phyloP scores from a whole-genome alignment of 2,797 vertebrate genomes.

The Leptodactylus fallax region DNA sequence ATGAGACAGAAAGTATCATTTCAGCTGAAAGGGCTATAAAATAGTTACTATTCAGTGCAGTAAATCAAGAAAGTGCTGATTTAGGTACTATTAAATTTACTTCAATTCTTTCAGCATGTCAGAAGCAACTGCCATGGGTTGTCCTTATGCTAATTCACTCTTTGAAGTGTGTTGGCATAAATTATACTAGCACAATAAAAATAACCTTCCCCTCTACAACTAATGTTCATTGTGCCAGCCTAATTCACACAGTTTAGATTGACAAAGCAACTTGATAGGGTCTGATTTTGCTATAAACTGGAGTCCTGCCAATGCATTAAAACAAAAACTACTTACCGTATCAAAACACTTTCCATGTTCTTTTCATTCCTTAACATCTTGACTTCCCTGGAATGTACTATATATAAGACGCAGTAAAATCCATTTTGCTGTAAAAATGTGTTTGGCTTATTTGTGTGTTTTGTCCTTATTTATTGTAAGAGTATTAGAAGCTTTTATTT shows the following conservation, averaged over 20 bases:
- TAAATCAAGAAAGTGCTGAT: conserved; percentile 61
- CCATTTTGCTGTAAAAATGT: background rate
- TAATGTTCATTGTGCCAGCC: conserved; percentile 39
- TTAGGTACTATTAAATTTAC: conserved; percentile 60
- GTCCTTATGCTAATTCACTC: conserved; percentile 59
- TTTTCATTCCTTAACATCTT: conserved; percentile 11
- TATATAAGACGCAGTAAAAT: conserved; percentile 6
- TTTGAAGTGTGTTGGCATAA: conserved; percentile 59
- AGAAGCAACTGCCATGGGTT: conserved; percentile 58
- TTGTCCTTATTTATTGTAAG: background rate
- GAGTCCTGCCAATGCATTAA: background rate
- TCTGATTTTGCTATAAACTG: conserved; percentile 41
- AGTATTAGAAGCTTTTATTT: too few species aligned
- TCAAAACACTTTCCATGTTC: conserved; percentile 35
- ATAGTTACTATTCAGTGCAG: conserved; percentile 50
- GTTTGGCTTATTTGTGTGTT: background rate
- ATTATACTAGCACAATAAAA: conserved; percentile 51
- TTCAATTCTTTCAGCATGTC: conserved; percentile 57
- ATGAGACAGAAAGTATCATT: conserved; percentile 56
- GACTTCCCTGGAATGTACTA: conserved; percentile 1
- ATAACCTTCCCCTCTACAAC: conserved; percentile 39
- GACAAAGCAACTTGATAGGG: conserved; percentile 37
- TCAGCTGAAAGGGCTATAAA: conserved; percentile 55
- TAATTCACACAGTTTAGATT: conserved; percentile 39
- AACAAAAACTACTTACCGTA: conserved; percentile 20